Base-by-base conservation (phyloP, 1,140 invertebrate species). In the Tenebrio molitor region DNA sequence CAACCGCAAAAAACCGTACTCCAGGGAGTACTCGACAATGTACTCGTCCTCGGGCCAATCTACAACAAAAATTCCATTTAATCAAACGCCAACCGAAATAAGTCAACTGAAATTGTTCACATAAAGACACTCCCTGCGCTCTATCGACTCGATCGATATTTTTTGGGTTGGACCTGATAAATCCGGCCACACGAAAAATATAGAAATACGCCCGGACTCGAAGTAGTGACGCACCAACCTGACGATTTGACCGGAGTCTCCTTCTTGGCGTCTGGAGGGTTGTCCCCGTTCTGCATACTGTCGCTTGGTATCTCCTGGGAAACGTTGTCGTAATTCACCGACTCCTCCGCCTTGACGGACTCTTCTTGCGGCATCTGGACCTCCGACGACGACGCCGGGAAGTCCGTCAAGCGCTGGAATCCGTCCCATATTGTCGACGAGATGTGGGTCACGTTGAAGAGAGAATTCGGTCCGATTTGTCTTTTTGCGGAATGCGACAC, bases 21-120 rank as follows among this genome's bases (percentile, higher is more conserved):
- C 96, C 71, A 99, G 85, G 1, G 97, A 95, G 87, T 99, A 99
- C 83, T 99, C 98, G 2, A 99, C 92, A 33, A 99, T 98, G 81
- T 98, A 99, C 80, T 96, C 93, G 77, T 98, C 96, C 77, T 96
- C 93, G 82, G 89, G 84, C 91, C 91, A 92, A 64, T 89, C 92
- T 90, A 77, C 72, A 85, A 83, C 69, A 72, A 74, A 77, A 78
- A 75, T 17, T 21, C 0, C 19, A 33, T 33, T 33, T 33, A 33
- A 33, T 33, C 29, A 33, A 33, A 5, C 10, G 10, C 10, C 4
- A 33, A 5, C 4, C 4, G 10, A 33, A 33, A 10, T 33, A 10
- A 33, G 29, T 5, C 4, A 33, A 33, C 10, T 33, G 29, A 33
- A 10, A 5, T 4, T 33, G 29, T 5, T 33, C 29, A 33, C 29